Conservation (phyloP, 92 coral and sea anemone genomes). For the Ricordea florida region DNA sequence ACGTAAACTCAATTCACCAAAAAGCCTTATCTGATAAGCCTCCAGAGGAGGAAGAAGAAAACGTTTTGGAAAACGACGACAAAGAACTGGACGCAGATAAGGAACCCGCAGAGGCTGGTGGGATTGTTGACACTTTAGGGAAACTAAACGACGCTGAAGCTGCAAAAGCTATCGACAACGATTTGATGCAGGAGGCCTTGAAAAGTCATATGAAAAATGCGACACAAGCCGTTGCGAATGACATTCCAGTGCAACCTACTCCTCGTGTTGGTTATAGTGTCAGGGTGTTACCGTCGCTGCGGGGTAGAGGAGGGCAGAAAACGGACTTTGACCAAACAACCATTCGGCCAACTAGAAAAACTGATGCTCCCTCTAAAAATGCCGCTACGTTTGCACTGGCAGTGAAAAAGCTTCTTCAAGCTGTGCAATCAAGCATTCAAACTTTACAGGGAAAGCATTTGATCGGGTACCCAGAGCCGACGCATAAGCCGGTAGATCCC, state of each 20-base stretch:
- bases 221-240: neutral
- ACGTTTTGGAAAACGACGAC: conserved; percentile 18
- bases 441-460: conserved; percentile 35
- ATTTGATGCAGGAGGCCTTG: neutral
- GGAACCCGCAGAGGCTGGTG: conserved; percentile 24
- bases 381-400: conserved; percentile 43
- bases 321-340: neutral
- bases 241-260: conserved; percentile 1
- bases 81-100: neutral
- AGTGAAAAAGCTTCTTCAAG: conserved; percentile 53
- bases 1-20: neutral
- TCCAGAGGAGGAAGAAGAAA: conserved; percentile 17
- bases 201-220: neutral
- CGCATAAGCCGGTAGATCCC: neutral
- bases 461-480: neutral
- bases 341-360: neutral
- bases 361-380: conserved; percentile 2
- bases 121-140: conserved; percentile 58
- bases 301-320: neutral
- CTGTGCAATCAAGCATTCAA: conserved; percentile 66
- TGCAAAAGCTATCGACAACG: neutral
- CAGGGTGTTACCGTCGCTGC: conserved; percentile 25
- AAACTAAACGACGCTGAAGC: conserved; percentile 43
- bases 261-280: conserved; percentile 23
- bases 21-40: neutral